Evolutionary conservation across 2,888 invertebrate species (phyloP), one percentile per base, ranked within the genome.

Genomic region (Dermolepida albohirtum): DNA sequence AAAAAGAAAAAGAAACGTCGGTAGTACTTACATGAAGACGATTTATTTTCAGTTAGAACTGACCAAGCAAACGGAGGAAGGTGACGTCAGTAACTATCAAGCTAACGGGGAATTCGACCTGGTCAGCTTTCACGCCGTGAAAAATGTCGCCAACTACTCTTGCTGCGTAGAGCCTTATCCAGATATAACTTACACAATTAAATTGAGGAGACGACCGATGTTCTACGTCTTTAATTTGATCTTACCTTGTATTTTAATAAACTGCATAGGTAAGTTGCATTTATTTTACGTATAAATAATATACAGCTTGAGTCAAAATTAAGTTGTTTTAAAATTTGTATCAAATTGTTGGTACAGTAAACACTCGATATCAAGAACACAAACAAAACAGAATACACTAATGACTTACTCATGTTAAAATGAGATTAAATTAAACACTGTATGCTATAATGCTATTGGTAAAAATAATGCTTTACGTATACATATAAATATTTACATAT

Each of bases 31-130:
- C 22, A 22, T 17, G 11, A 14, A 17, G 17, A 49, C 17, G 49
- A 17, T 55, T 59, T 74, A 73, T 16, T 76, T 79, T 8, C 82
- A 93, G 92, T 83, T 93, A 78, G 92, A 93, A 78, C 82, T 94
- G 55, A 88, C 89, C 72, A 89, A 91, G 77, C 91, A 92, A 78
- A 91, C 91, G 63, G 91, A 92, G 78, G 89, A 91, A 77, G 95
- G 95, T 0, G 95, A 96, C 82, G 89, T 92, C 59, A 92, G 92
- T 74, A 95, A 95, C 85, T 96, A 95, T 82, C 94, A 95, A 79
- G 91, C 92, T n/a, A 96, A 95, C 81, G 94, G 94, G 0, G 96
- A 96, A 83, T 96, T 95, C 83, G 92, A 94, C 80, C 84, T 96
- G 73, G 87, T 92, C 71, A 90, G 90, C 79, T 93, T 93, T 79